These are phyloP conservation scores for Pluvialis apricaria DNA, from an alignment of 2,113 vertebrate genomes.

Conservation along the genomic window DNA sequence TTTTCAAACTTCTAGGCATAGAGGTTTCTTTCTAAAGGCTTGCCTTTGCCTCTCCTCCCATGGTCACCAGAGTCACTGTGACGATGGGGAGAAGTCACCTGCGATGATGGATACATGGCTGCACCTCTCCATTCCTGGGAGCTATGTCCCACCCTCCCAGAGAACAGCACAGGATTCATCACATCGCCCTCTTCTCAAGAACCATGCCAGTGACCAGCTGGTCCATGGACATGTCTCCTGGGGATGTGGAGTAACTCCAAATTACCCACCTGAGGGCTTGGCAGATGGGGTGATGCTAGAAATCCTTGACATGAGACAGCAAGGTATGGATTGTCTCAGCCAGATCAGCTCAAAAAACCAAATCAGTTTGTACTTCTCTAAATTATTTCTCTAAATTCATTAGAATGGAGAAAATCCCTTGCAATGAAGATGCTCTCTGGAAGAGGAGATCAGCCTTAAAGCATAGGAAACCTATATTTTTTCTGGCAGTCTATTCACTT, in stretches of 20 bases:
- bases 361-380: neutral
- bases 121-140: too few species aligned
- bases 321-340: neutral
- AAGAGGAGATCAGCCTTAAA: neutral
- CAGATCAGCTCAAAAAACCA: neutral
- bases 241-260: too few species aligned
- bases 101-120: too few species aligned
- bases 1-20: neutral
- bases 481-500: neutral
- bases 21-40: too few species aligned
- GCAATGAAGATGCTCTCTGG: neutral
- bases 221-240: neutral
- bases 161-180: neutral
- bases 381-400: neutral
- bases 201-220: neutral
- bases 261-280: neutral
- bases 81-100: too few species aligned
- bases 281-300: neutral
- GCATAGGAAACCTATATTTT: neutral
- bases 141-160: neutral
- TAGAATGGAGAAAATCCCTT: neutral
- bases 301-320: neutral
- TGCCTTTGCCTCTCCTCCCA: too few species aligned
- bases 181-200: neutral
- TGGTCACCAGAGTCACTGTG: too few species aligned